Percentiles rank a stretch among this genome's conserved stretches.
Evolutionary conservation across 1,140 invertebrate species (phyloP).

Genomic region (Spodoptera litura): DNA sequence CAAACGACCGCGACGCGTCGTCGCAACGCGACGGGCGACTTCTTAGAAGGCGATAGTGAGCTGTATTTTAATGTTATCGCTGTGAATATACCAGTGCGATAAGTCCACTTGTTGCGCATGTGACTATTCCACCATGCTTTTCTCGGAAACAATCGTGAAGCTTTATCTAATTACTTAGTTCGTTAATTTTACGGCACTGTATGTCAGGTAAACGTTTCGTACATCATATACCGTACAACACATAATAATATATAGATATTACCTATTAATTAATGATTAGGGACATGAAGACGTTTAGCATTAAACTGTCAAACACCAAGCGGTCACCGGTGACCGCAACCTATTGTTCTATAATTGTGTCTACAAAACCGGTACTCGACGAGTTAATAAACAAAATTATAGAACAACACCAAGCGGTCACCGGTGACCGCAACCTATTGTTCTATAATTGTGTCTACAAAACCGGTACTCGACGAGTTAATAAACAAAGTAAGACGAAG

Average conservation of each 20-base stretch:
- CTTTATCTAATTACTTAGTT: conserved; percentile 66
- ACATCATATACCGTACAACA: conserved; percentile 13
- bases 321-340: too few relatives aligned
- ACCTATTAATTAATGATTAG: conserved; percentile 18
- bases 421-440: too few relatives aligned
- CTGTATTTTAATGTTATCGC: conserved; percentile 83
- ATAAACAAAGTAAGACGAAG: conserved; percentile 16
- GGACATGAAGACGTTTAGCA: not conserved
- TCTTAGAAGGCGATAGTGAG: conserved; percentile 81
- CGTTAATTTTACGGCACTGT: conserved; percentile 43
- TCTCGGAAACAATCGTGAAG: conserved; percentile 68
- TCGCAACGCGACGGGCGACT: conserved; percentile 58
- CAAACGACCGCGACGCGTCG: conserved; percentile 52
- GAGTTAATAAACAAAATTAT: too few relatives aligned
- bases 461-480: too few relatives aligned
- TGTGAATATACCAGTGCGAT: conserved; percentile 76
- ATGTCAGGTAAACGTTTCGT: conserved; percentile 23
- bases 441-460: too few relatives aligned
- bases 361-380: too few relatives aligned
- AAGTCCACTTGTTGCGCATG: conserved; percentile 74
- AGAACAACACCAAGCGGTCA: too few relatives aligned
- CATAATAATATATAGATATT: conserved; percentile 2
- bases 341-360: too few relatives aligned
- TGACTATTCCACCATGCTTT: conserved; percentile 65
- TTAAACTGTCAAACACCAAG: too few relatives aligned